phyloP scores from a whole-genome alignment of 53 echinoderm and acorn worm genomes.

The Arbacia lixula region DNA sequence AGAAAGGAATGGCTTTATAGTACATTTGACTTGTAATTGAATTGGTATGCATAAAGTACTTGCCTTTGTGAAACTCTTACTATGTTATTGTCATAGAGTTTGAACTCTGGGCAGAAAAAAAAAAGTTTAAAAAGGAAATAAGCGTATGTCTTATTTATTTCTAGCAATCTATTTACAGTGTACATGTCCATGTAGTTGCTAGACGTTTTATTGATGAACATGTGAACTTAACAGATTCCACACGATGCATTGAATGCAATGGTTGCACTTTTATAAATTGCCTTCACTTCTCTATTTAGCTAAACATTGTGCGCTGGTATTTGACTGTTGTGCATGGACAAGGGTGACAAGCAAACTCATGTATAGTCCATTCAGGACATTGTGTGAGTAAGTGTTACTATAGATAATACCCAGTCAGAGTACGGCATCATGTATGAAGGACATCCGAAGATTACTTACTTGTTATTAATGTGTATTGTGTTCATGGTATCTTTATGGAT shows the following conservation, averaged over 20 bases:
- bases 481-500: not conserved
- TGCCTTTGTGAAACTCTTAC: slow-evolving; percentile 37
- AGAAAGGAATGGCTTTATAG: not conserved
- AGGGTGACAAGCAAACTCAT: no score
- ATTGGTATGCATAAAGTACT: slow-evolving; percentile 48
- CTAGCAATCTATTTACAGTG: slow-evolving; percentile 41
- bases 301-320: not conserved
- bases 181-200: slow-evolving; percentile 43
- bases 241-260: slow-evolving; percentile 2
- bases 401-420: not conserved
- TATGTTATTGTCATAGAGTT: slow-evolving; percentile 7
- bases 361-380: no score
- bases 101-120: slow-evolving; percentile 4
- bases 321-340: not conserved
- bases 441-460: no score
- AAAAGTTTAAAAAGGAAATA: not conserved
- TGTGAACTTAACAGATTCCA: slow-evolving; percentile 25
- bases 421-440: no score
- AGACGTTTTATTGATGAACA: slow-evolving; percentile 27
- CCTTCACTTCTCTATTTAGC: slow-evolving; percentile 5
- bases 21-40: slow-evolving; percentile 3
- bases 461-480: not conserved
- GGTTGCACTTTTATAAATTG: slow-evolving; percentile 29
- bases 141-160: slow-evolving; percentile 39
- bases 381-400: not conserved